Base-by-base conservation (phyloP, 2,113 vertebrate species). In the Mixornis gularis region DNA sequence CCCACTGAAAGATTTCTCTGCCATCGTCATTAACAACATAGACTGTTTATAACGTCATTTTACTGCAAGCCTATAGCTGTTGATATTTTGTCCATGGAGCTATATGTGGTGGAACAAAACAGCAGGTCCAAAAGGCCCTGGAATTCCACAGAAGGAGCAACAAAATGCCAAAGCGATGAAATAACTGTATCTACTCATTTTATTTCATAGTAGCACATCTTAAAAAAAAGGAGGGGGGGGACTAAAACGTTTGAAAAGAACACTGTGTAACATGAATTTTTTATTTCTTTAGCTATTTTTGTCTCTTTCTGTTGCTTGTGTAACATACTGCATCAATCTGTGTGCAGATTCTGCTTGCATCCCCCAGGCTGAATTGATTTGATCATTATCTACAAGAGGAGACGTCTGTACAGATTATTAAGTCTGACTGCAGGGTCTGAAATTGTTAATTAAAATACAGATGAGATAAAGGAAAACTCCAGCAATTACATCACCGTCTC, bases 401-500 rank as follows among this genome's bases (percentile, higher is more conserved):
- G 46, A 68, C 6, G 1, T 36, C 86, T 69, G 66, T 20, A 18
- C 48, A 30, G 56, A 29, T 74, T 78, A 74, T 52, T n/a, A 59
- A 66, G 8, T 14, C 69, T 63, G 84, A 48, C 90, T 71, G 56
- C 83, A 93, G 72, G 79, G 56, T 60, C 59, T 70, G 58, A 78
- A 68, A 51, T 78, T 19, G 30, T 52, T 44, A 56, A 76, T 76
- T 90, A 90, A 79, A 76, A 70, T 48, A 52, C 0, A 69, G 40
- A 76, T 18, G 73, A 93, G 81, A 81, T 58, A 62, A 94, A 89
- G 44, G 15, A 55, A 79, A 72, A 64, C 59, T 48, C 13, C 70
- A 64, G 46, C 69, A 64, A 38, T 49, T 82, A 66, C 71, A 84
- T 91, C 93, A 52, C 51, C 0, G 0, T 29, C 49, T 49, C 66